Conservation (phyloP, 2,113 vertebrate species). For the Mustelus asterias region DNA sequence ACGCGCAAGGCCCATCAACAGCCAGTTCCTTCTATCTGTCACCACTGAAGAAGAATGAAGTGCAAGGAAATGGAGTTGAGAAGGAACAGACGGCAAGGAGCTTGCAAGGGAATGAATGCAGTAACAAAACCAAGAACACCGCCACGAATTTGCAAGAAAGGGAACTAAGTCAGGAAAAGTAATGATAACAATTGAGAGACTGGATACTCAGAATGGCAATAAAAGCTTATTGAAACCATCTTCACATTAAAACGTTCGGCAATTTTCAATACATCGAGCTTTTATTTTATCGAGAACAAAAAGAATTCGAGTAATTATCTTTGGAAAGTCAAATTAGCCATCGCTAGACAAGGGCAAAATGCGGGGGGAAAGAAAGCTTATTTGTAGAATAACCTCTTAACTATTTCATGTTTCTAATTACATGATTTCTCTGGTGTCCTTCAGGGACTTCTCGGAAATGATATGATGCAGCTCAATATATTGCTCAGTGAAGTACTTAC, state of each 20-base stretch:
- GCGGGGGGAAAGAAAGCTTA: neutral
- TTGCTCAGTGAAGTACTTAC: neutral
- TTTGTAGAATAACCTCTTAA: neutral
- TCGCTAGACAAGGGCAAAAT: neutral
- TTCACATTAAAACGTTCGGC: neutral
- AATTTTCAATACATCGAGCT: neutral
- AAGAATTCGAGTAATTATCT: neutral
- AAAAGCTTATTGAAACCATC: neutral
- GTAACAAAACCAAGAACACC: neutral
- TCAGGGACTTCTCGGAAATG: neutral
- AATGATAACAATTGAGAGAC: neutral
- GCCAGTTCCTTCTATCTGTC: neutral
- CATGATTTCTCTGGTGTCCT: neutral
- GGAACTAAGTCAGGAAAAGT: neutral
- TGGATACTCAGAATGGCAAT: constrained; percentile 1
- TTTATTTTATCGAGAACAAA: neutral
- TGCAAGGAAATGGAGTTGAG: neutral
- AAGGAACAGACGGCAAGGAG: neutral
- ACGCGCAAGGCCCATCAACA: constrained; percentile 12
- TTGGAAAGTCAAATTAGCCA: neutral
- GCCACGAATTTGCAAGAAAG: neutral
- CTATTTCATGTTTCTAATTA: constrained; percentile 29
- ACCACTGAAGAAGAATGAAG: neutral
- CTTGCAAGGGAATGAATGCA: neutral
- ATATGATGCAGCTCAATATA: constrained; percentile 26